phyloP scores from a whole-genome alignment of 2,113 vertebrate species.

The Pipra filicauda region DNA sequence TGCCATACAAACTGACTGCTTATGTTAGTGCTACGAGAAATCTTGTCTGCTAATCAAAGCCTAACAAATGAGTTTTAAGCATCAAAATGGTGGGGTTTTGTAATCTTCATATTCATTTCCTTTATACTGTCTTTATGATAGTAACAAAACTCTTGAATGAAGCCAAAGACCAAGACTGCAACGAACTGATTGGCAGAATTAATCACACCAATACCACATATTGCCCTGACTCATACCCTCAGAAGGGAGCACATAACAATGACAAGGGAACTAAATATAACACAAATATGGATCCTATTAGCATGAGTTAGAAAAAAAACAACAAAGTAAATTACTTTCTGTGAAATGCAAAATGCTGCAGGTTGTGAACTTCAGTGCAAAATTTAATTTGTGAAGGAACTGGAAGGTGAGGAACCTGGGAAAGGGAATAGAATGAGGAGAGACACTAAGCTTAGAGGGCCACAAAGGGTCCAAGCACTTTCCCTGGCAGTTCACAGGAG shows the following conservation, averaged over 20 bases:
- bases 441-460: neutral
- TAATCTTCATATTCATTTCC: neutral
- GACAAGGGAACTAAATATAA: neutral
- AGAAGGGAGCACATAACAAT: neutral
- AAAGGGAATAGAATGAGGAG: neutral
- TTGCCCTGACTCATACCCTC: neutral
- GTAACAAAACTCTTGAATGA: neutral
- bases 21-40: neutral
- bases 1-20: neutral
- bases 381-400: neutral
- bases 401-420: neutral
- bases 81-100: constrained; percentile 26
- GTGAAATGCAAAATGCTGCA: neutral
- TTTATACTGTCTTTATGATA: neutral
- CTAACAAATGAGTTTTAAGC: neutral
- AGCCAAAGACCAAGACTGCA: neutral
- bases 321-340: neutral
- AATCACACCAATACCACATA: neutral
- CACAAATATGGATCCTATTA: neutral
- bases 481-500: neutral
- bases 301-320: neutral
- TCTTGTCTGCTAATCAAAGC: constrained; percentile 10
- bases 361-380: neutral
- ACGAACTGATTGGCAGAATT: neutral
- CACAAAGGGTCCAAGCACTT: neutral